Conservation (phyloP, 2,888 invertebrate species). For the Fragum fragum region DNA sequence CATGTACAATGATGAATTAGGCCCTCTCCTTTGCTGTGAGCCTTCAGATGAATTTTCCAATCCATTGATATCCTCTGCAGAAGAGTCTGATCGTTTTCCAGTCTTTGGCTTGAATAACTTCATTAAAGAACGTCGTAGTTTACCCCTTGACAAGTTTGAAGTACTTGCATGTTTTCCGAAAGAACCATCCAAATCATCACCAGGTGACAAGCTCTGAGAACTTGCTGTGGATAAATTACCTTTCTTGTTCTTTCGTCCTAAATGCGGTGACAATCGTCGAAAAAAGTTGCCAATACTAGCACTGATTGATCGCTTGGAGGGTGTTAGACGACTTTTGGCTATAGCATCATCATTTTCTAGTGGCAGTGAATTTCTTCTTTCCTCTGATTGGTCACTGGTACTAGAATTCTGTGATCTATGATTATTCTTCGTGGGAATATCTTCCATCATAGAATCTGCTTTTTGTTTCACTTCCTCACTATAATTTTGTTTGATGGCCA, state of each 20-base stretch:
- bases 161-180: constrained; percentile 64
- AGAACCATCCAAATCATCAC: constrained; percentile 68
- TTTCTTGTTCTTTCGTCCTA: constrained; percentile 73
- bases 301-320: constrained; percentile 80
- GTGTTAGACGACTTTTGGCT: constrained; percentile 70
- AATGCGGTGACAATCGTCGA: constrained; percentile 78
- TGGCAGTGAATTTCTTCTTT: constrained; percentile 65
- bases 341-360: constrained; percentile 50
- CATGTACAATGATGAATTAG: constrained; percentile 63
- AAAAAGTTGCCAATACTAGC: constrained; percentile 84
- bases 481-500: constrained; percentile 75
- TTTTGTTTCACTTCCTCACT: constrained; percentile 73
- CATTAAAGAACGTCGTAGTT: constrained; percentile 78
- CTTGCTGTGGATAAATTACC: constrained; percentile 74
- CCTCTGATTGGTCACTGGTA: constrained; percentile 50
- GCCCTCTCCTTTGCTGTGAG: constrained; percentile 24
- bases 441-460: constrained; percentile 63
- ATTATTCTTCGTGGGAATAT: neutral
- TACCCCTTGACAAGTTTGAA: constrained; percentile 72
- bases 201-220: constrained; percentile 73
- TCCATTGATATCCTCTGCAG: constrained; percentile 23
- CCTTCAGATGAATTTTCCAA: constrained; percentile 8
- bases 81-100: constrained; percentile 44
- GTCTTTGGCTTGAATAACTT: constrained; percentile 76
- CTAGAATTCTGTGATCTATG: neutral